Conservation (phyloP, 2,113 vertebrate species). For the Ceuthmochares aereus region DNA sequence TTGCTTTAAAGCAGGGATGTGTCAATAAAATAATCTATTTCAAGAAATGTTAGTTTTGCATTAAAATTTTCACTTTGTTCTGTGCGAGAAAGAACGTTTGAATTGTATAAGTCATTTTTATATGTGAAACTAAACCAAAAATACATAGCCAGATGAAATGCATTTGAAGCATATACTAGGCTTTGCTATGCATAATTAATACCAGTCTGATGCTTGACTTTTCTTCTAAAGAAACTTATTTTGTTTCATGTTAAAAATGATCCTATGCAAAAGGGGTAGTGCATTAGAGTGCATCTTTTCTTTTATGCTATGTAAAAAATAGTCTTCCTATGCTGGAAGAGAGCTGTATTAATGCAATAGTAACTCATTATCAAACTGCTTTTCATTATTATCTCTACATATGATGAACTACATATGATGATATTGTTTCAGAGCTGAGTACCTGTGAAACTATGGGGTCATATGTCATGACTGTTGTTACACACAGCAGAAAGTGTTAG, state of each 20-base stretch:
- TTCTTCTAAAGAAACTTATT: background rate
- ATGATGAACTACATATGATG: fast-evolving
- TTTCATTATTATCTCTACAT: background rate
- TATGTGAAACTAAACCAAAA: background rate
- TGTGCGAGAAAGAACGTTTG: background rate
- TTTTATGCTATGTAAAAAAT: background rate
- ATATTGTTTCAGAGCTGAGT: background rate
- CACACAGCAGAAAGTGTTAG: background rate
- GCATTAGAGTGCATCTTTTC: background rate
- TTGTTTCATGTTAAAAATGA: background rate
- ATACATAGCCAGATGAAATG: background rate
- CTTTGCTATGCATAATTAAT: background rate
- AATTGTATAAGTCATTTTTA: background rate
- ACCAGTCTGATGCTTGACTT: background rate
- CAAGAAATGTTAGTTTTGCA: background rate
- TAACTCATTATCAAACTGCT: background rate
- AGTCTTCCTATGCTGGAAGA: background rate
- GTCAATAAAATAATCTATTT: background rate
- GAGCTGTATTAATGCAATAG: background rate
- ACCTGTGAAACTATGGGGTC: background rate
- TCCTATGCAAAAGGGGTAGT: background rate
- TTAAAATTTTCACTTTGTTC: background rate
- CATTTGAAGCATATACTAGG: background rate
- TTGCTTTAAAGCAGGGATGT: background rate
- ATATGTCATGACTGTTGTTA: background rate